Evolutionary conservation across 2,797 vertebrate species (phyloP).

Genomic region (Glyptemys insculpta): DNA sequence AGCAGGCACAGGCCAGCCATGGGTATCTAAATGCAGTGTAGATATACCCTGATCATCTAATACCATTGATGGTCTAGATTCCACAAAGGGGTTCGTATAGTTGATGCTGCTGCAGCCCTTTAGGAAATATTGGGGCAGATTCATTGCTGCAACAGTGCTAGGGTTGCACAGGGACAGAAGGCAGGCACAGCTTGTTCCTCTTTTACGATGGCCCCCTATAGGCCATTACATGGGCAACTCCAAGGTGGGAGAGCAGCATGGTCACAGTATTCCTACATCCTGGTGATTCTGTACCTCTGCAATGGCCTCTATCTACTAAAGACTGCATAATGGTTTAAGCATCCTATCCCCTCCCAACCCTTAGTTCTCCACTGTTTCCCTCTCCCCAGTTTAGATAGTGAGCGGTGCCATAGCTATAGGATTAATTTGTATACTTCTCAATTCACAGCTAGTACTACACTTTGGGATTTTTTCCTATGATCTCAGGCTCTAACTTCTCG

Average conservation of each 20-base stretch:
- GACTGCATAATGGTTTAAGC: conserved; percentile 4
- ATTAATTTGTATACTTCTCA: neutral
- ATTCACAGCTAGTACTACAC: neutral
- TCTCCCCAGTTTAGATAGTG: neutral
- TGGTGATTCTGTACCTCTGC: conserved; percentile 1
- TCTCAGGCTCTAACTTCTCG: neutral
- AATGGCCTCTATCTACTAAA: conserved; percentile 22
- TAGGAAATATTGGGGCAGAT: conserved; percentile 46
- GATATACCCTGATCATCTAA: neutral
- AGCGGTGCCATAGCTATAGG: neutral
- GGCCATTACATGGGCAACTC: neutral
- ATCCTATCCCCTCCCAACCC: neutral
- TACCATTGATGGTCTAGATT: conserved; percentile 30
- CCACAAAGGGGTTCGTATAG: neutral
- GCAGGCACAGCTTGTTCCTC: neutral
- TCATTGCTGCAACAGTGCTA: neutral
- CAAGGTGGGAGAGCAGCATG: neutral
- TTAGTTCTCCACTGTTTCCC: neutral
- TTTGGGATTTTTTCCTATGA: too few species aligned
- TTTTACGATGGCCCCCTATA: neutral
- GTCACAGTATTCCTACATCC: neutral
- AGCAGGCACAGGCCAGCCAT: too few species aligned
- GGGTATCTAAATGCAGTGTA: too few species aligned
- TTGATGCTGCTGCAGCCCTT: neutral
- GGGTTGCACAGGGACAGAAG: neutral